These are phyloP conservation scores for Notechis scutatus DNA, from an alignment of 2,113 vertebrate genomes.

Conservation along the genomic window DNA sequence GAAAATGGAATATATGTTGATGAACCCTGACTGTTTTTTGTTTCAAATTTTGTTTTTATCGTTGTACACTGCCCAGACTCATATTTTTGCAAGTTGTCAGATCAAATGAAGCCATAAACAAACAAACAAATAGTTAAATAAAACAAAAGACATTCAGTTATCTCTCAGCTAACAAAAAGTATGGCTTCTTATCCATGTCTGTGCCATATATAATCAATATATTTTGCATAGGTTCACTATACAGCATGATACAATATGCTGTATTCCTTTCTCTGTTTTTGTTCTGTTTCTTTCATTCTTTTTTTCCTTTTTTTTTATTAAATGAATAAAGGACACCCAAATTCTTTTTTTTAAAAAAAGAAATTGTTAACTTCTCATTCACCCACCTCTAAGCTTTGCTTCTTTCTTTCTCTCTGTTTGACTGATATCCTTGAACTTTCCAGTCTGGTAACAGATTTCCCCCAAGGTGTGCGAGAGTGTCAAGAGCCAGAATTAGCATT, in stretches of 20 bases:
- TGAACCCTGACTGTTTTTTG: background rate
- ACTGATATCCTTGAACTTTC: background rate
- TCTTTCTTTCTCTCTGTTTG: background rate
- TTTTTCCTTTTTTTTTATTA: background rate
- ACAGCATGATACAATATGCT: background rate
- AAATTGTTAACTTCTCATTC: background rate
- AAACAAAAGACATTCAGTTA: background rate
- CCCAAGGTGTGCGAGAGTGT: slow-evolving; percentile 78
- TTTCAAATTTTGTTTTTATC: background rate
- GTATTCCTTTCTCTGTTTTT: background rate
- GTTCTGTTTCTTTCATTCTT: background rate
- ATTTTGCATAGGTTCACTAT: background rate
- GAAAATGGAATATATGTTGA: background rate
- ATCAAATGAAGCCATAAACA: background rate
- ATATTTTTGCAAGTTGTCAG: background rate
- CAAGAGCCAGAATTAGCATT: slow-evolving; percentile 72
- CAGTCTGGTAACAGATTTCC: slow-evolving; percentile 82
- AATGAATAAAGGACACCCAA: background rate
- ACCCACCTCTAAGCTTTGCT: background rate
- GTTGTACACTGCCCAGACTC: background rate
- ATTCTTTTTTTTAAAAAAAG: background rate
- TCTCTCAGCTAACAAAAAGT: background rate
- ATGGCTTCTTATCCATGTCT: background rate
- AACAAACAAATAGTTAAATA: background rate
- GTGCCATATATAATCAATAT: background rate